phyloP scores from a whole-genome alignment of 2,888 invertebrate species.

The Drosophila atripex region DNA sequence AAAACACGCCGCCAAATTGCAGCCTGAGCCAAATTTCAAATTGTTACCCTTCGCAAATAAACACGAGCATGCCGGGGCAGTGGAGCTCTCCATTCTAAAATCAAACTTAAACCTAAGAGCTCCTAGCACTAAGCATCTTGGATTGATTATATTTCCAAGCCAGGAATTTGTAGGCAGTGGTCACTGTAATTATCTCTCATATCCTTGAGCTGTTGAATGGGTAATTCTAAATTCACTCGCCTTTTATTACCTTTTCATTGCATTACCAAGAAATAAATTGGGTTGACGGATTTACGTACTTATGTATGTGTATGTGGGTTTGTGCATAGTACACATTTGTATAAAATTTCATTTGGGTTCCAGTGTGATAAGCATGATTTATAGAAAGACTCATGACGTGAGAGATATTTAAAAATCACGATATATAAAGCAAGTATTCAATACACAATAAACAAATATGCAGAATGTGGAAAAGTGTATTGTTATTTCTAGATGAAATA shows the following conservation, averaged over 20 bases:
- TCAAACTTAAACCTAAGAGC: background rate
- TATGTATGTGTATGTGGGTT: too few species aligned
- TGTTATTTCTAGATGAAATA: too few species aligned
- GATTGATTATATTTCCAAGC: background rate
- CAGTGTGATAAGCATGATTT: conserved; percentile 3
- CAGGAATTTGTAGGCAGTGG: conserved; percentile 2
- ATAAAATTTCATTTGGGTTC: conserved; percentile 1
- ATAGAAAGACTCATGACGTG: too few species aligned
- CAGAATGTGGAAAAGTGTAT: too few species aligned
- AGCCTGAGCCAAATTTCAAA: conserved; percentile 72
- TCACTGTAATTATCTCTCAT: conserved; percentile 25
- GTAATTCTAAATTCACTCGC: conserved; percentile 10
- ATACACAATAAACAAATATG: too few species aligned
- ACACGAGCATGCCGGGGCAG: conserved; percentile 29
- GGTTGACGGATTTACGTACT: background rate
- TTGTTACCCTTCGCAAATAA: conserved; percentile 67
- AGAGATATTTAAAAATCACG: too few species aligned
- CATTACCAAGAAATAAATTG: conserved; percentile 2
- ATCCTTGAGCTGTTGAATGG: conserved; percentile 19
- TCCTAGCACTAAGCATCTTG: background rate
- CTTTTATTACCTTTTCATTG: conserved; percentile 23
- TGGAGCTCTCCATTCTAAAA: conserved; percentile 9
- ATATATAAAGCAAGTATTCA: too few species aligned
- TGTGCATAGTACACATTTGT: too few species aligned
- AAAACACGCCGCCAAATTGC: conserved; percentile 76